phyloP scores from a whole-genome alignment of 2,888 invertebrate species.

The Phytoseiulus persimilis region DNA sequence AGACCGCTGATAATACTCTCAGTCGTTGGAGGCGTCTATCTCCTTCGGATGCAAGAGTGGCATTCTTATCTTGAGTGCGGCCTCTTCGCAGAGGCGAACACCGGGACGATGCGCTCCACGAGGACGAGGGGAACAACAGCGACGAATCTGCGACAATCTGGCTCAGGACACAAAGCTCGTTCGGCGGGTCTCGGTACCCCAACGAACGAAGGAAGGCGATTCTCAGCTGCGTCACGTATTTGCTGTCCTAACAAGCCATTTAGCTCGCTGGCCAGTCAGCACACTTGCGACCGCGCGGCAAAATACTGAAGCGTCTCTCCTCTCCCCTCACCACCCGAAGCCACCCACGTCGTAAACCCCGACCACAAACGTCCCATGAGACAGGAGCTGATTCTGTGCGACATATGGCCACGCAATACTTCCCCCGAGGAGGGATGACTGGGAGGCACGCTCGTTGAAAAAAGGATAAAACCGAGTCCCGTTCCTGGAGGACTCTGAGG shows the following conservation, averaged over 20 bases:
- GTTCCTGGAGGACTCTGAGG: not conserved
- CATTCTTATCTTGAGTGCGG: not conserved
- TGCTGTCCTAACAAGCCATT: constrained; percentile 5
- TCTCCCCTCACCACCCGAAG: not conserved
- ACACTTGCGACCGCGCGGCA: not conserved
- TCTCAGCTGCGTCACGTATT: constrained; percentile 5
- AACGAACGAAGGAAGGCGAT: not conserved
- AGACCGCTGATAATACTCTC: too few species aligned
- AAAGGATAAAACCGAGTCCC: not conserved
- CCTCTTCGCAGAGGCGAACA: not conserved
- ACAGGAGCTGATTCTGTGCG: not conserved
- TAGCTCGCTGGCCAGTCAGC: not conserved
- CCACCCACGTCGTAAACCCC: not conserved
- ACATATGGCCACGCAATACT: constrained; percentile 5
- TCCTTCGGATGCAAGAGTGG: not conserved
- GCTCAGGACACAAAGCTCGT: not conserved
- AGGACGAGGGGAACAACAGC: too few species aligned
- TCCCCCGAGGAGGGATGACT: not conserved
- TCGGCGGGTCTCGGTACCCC: not conserved
- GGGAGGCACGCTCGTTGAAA: not conserved
- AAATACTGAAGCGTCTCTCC: not conserved
- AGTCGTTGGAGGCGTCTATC: not conserved
- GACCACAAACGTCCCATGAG: not conserved
- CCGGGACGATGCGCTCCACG: not conserved
- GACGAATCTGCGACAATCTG: too few species aligned